Conservation (phyloP, 2,113 vertebrate species). For the Oreocharis arfaki region DNA sequence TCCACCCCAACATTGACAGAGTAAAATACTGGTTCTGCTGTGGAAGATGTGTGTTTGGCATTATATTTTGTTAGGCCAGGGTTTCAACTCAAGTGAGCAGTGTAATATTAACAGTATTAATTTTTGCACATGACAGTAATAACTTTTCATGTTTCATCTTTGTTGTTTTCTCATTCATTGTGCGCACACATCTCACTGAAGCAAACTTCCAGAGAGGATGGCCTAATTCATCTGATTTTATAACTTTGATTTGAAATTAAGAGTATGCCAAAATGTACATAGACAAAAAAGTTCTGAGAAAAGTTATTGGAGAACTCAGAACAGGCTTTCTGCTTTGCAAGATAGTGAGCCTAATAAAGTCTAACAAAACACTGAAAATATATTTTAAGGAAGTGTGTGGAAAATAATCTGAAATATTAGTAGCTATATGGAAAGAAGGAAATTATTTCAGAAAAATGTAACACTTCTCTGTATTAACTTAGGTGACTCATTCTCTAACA, state of each 20-base stretch:
- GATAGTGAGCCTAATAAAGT: not conserved
- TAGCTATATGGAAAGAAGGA: not conserved
- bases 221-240: not conserved
- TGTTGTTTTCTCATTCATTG: rapidly evolving
- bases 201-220: not conserved
- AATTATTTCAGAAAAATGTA: not conserved
- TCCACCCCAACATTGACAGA: rapidly evolving
- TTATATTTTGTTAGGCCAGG: not conserved
- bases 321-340: not conserved
- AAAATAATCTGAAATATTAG: not conserved
- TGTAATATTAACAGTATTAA: not conserved
- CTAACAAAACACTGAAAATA: not conserved
- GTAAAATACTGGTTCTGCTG: not conserved
- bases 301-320: not conserved
- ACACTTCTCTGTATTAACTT: not conserved
- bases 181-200: not conserved
- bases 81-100: not conserved
- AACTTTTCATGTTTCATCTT: not conserved
- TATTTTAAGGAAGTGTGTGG: not conserved
- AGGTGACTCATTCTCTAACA: not conserved
- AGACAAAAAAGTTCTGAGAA: not conserved
- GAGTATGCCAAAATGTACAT: not conserved
- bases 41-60: not conserved
- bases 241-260: not conserved
- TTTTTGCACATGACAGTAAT: not conserved